These are phyloP conservation scores for Gasterosteus aculeatus DNA, from an alignment of 2,113 vertebrate species.

Conservation along the genomic window DNA sequence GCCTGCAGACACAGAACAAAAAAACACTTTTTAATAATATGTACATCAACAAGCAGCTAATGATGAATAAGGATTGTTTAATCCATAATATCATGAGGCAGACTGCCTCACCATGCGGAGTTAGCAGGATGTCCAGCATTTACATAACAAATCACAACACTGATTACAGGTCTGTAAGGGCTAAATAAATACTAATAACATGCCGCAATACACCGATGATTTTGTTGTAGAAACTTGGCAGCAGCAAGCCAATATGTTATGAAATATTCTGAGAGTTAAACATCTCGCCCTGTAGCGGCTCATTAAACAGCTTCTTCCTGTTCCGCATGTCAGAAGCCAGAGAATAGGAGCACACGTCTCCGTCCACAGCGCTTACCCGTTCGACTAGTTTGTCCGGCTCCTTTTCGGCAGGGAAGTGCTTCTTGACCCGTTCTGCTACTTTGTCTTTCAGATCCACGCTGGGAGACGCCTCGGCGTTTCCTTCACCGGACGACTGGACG, in stretches of 20 bases:
- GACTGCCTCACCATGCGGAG: background rate
- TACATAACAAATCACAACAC: background rate
- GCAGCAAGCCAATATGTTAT: background rate
- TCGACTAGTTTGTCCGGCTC: slow-evolving; percentile 79
- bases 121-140: background rate
- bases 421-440: slow-evolving; percentile 75
- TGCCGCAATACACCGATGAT: background rate
- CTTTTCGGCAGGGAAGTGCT: slow-evolving; percentile 71
- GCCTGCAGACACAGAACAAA: slow-evolving; percentile 66
- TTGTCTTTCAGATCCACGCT: slow-evolving; percentile 68
- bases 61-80: background rate
- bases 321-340: background rate
- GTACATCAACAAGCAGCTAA: background rate
- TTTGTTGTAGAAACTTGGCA: background rate
- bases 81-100: background rate
- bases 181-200: background rate
- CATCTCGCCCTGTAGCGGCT: background rate
- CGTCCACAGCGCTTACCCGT: slow-evolving; percentile 57
- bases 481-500: slow-evolving; percentile 60
- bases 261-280: background rate
- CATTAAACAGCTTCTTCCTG: background rate
- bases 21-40: background rate
- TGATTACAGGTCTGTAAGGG: background rate
- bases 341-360: background rate
- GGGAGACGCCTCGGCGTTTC: slow-evolving; percentile 47